A percentile compares a stretch with the other conserved stretches of the same genome.
Evolutionary conservation across 1,140 invertebrate species (phyloP).

Genomic region (Drosophila parabipectinata): DNA sequence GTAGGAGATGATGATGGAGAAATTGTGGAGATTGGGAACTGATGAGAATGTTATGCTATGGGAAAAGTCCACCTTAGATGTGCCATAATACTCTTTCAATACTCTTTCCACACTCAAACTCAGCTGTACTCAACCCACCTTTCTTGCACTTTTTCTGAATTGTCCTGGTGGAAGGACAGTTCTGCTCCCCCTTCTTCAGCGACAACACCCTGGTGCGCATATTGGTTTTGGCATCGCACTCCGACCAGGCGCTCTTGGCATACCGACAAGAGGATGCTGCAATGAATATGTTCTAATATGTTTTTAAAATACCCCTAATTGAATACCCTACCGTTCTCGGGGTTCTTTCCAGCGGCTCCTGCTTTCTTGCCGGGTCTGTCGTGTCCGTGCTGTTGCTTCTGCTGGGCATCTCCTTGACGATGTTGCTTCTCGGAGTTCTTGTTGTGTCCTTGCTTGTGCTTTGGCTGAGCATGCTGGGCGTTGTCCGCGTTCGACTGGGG

Average conservation of each 20-base stretch:
- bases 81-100: too few relatives aligned
- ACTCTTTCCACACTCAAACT: too few relatives aligned
- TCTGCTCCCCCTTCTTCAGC: constrained; percentile 91
- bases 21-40: neutral
- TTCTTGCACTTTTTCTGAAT: constrained; percentile 96
- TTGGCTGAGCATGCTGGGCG: constrained; percentile 17
- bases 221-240: constrained; percentile 92
- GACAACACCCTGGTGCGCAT: constrained; percentile 90
- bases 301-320: neutral
- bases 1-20: neutral
- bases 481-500: neutral
- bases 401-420: constrained; percentile 48
- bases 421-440: constrained; percentile 36
- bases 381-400: constrained; percentile 41
- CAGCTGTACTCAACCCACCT: constrained; percentile 85
- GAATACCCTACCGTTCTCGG: constrained; percentile 16
- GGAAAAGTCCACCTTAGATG: too few relatives aligned
- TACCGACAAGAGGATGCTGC: constrained; percentile 88
- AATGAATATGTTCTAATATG: constrained; percentile 5
- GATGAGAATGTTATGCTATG: too few relatives aligned
- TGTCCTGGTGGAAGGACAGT: constrained; percentile 91
- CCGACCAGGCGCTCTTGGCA: constrained; percentile 91
- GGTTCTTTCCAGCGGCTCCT: constrained; percentile 42
- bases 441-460: constrained; percentile 42
- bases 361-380: constrained; percentile 35